Percentiles rank a stretch among this genome's conserved stretches.
phyloP scores from a whole-genome alignment of 2,888 invertebrate species.

The Drosophila paranaensis region DNA sequence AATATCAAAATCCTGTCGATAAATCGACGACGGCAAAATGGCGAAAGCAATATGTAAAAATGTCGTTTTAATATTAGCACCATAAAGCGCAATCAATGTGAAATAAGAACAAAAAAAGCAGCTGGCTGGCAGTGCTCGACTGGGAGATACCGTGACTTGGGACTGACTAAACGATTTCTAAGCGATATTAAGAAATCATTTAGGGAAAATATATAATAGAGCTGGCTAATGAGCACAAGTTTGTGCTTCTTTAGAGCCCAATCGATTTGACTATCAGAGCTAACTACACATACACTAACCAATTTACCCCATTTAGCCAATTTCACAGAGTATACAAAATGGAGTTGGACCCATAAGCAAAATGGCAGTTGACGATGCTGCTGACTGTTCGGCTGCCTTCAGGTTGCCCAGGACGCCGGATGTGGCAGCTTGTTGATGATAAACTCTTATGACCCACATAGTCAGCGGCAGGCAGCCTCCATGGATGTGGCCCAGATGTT shows the following conservation, averaged over 20 bases:
- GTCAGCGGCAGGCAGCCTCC: conserved; percentile 28
- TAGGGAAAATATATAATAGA: not conserved
- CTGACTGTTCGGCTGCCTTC: conserved; percentile 42
- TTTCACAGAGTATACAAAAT: conserved; percentile 4
- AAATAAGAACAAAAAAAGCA: conserved; percentile 41
- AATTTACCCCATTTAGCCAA: not conserved
- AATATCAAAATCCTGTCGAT: conserved; percentile 72
- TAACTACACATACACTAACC: not conserved
- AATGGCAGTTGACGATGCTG: conserved; percentile 51
- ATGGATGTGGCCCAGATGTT: conserved; percentile 57
- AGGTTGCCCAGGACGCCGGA: conserved; percentile 65
- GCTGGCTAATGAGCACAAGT: not conserved
- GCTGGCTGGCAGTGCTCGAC: not conserved
- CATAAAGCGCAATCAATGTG: conserved; percentile 71
- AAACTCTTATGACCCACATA: conserved; percentile 78
- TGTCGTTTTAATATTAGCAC: conserved; percentile 72
- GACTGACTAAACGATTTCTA: not conserved
- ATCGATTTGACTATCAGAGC: not conserved
- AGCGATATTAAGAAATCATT: not conserved
- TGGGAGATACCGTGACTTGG: not conserved
- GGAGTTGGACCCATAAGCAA: conserved; percentile 36
- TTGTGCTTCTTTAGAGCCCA: too few species aligned
- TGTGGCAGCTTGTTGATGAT: conserved; percentile 80
- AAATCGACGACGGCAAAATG: conserved; percentile 45
- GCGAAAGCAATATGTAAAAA: conserved; percentile 57